Conservation (phyloP, 2,797 vertebrate genomes). For the Scolopax rusticola region DNA sequence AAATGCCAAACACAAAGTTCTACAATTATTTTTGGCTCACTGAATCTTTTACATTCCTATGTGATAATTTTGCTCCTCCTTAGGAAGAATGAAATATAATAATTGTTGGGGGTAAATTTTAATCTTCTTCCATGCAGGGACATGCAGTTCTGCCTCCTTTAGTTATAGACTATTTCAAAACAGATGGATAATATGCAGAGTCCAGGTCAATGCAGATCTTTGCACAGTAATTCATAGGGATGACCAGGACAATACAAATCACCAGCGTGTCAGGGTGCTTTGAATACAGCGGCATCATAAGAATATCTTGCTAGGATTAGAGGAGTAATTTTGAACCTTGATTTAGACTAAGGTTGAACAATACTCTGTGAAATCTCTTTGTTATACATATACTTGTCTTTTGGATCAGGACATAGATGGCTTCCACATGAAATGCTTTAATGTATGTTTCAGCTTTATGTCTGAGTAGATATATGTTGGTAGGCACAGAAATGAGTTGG, state of each 20-base stretch:
- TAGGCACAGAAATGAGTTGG: neutral
- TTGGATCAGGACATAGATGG: neutral
- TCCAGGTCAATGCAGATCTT: neutral
- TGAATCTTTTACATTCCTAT: constrained; percentile 7
- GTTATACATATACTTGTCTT: neutral
- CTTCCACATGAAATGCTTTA: neutral
- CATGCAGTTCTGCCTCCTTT: neutral
- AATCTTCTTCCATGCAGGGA: neutral
- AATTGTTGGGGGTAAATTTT: neutral
- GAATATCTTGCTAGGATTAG: neutral
- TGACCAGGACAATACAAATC: neutral
- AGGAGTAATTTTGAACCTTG: neutral
- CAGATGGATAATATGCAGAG: neutral
- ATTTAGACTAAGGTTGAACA: neutral
- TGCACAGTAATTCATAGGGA: neutral
- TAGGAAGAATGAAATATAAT: constrained; percentile 42
- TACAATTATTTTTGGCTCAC: constrained; percentile 63
- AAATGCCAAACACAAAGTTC: constrained; percentile 66
- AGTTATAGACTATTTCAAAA: neutral
- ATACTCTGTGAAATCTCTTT: neutral
- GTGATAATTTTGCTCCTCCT: constrained; percentile 18
- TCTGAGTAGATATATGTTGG: neutral
- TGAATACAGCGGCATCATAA: neutral
- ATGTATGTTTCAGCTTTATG: neutral
- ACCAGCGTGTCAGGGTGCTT: neutral